These are phyloP conservation scores for Psilanteris sp. DNA, from an alignment of 1,140 invertebrate species.

Conservation along the genomic window DNA sequence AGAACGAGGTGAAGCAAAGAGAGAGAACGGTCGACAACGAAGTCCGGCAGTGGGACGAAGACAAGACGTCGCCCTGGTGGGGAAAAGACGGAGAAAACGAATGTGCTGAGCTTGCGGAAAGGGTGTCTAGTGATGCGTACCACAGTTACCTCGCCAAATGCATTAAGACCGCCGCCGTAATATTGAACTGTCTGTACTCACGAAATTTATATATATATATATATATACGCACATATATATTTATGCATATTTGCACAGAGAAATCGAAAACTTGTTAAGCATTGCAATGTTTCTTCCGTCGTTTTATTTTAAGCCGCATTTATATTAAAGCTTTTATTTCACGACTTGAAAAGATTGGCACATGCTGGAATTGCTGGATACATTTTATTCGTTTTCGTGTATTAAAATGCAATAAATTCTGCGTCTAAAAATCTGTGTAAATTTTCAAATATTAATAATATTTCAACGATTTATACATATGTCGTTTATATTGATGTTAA, in stretches of 20 bases:
- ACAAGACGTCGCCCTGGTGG: background rate
- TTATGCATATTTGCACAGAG: constrained; percentile 28
- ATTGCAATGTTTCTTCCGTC: background rate
- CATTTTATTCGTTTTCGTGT: too few relatives aligned
- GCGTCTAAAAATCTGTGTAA: too few relatives aligned
- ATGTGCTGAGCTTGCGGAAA: constrained; percentile 79
- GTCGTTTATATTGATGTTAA: too few relatives aligned
- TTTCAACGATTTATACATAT: too few relatives aligned
- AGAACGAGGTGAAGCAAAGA: constrained; percentile 2
- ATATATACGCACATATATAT: constrained; percentile 12
- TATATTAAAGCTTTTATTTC: too few relatives aligned
- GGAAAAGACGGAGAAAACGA: constrained; percentile 29
- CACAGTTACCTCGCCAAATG: constrained; percentile 76
- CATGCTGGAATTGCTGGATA: too few relatives aligned
- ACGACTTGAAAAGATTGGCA: too few relatives aligned
- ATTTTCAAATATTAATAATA: too few relatives aligned
- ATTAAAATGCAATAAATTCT: too few relatives aligned
- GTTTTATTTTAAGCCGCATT: background rate
- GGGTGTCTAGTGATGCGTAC: constrained; percentile 79
- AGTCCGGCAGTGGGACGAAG: constrained; percentile 4
- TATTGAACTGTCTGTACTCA: constrained; percentile 69
- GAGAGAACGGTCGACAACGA: constrained; percentile 30
- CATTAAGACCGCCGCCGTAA: constrained; percentile 76
- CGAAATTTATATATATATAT: background rate
- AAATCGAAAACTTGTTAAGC: constrained; percentile 26